Evolutionary conservation across 2,888 invertebrate genomes (phyloP), one percentile per base, ranked within the genome.

Genomic region (Fragum sueziense): DNA sequence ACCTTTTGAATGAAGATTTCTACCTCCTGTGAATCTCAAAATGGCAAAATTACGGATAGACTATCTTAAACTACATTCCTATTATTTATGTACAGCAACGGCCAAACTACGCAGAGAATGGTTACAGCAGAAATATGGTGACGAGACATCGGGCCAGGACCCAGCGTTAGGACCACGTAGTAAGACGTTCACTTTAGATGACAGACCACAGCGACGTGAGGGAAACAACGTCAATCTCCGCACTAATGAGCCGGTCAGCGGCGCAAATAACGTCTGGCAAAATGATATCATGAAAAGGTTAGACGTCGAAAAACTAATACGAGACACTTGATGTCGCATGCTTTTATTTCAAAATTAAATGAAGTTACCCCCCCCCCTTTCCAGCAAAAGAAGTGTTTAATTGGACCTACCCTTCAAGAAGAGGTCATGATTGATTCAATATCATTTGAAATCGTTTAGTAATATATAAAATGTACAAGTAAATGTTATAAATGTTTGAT

Each of bases 71-170:
- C n/a, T n/a, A n/a, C n/a, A n/a, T n/a, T n/a, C n/a, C n/a, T n/a
- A n/a, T 67, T 20, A 25, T 68, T 17, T 68, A 4, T 68, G 25
- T 51, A 51, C 22, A 70, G 70, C 70, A 34, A 70, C 70, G n/a
- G 70, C 70, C 22, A 70, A 34, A 25, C 57, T 70, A 6, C 31
- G 70, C n/a, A 20, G 70, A 57, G 70, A 70, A 34, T 70, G 70
- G 70, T 9, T 70, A 22, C 22, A 25, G 22, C 52, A 57, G n/a
- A 70, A 27, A 27, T 65, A 65, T 41, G 41, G 65, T 25, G 34
- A 65, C n/a, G 57, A 70, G 25, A 31, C 29, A 25, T 9, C n/a
- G 2, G 34, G 17, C 29, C 34, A 22, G 22, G 20, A 33, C 22
- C 11, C 22, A 37, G 25, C 51, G 20, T 31, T 29, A 1, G 20